Conservation (phyloP, 2,797 vertebrate species). For the Hapalemur alaotrensis region DNA sequence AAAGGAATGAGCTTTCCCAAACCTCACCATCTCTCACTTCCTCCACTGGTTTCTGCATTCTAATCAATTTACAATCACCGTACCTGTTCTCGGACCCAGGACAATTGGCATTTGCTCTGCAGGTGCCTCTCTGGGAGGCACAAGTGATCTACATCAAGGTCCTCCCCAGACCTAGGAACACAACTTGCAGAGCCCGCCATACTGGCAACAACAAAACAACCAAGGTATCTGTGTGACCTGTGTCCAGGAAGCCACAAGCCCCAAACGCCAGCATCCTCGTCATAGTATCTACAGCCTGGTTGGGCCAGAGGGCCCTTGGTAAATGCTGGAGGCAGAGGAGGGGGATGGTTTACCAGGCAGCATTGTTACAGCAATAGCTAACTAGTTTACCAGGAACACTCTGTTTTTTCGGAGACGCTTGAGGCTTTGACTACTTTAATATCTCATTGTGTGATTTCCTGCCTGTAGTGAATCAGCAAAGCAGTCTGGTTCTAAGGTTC, state of each 20-base stretch:
- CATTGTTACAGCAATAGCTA: not conserved
- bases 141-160: not conserved
- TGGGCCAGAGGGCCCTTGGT: not conserved
- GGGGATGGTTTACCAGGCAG: not conserved
- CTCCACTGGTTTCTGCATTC: not conserved
- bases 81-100: not conserved
- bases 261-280: rapidly evolving
- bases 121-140: not conserved
- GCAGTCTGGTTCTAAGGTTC: not conserved
- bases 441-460: not conserved
- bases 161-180: not conserved
- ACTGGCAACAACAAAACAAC: too few relatives aligned
- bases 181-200: not conserved
- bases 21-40: not conserved
- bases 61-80: not conserved
- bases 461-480: not conserved
- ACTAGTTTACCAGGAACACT: not conserved
- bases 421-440: not conserved
- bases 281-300: not conserved
- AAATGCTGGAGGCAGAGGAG: too few relatives aligned
- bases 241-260: not conserved
- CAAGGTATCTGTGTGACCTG: not conserved
- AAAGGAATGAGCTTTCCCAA: not conserved
- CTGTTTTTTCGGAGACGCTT: not conserved
- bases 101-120: not conserved